phyloP scores from a whole-genome alignment of 2,113 vertebrate species.

The Puffinus mauretanicus region DNA sequence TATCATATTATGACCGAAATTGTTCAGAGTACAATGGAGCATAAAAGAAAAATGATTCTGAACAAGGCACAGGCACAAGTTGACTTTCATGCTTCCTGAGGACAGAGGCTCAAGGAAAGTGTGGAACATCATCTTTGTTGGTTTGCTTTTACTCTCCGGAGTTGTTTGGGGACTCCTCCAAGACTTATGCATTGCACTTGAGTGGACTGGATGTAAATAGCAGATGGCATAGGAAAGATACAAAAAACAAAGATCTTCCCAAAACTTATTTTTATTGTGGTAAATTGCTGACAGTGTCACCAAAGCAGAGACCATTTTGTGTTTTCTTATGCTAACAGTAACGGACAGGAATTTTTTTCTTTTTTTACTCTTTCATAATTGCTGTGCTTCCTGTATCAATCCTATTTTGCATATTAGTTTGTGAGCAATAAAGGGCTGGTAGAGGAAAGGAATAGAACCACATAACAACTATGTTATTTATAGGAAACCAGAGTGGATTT shows the following conservation, averaged over 20 bases:
- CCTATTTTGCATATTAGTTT: not conserved
- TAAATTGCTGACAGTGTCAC: not conserved
- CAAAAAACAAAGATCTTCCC: not conserved
- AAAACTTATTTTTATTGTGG: not conserved
- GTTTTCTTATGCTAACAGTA: not conserved
- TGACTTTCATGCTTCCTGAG: constrained; percentile 64
- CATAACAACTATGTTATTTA: not conserved
- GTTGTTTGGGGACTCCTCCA: not conserved
- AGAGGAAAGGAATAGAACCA: not conserved
- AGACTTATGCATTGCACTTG: not conserved
- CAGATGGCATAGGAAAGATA: not conserved
- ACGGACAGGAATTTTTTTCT: not conserved
- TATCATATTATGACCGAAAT: constrained; percentile 60
- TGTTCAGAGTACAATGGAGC: constrained; percentile 42
- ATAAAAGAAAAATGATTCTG: constrained; percentile 66
- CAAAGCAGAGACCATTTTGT: not conserved
- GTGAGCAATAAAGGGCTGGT: not conserved
- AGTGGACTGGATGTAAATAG: not conserved
- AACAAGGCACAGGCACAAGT: not conserved
- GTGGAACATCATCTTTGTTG: constrained; percentile 15
- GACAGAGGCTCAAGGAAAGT: constrained; percentile 29
- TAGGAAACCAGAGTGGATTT: not conserved
- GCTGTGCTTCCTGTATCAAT: not conserved
- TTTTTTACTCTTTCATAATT: not conserved
- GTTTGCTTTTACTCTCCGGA: constrained; percentile 42